Evolutionary conservation across 2,888 invertebrate species (phyloP).

Genomic region (Mimumesa dahlbomi): DNA sequence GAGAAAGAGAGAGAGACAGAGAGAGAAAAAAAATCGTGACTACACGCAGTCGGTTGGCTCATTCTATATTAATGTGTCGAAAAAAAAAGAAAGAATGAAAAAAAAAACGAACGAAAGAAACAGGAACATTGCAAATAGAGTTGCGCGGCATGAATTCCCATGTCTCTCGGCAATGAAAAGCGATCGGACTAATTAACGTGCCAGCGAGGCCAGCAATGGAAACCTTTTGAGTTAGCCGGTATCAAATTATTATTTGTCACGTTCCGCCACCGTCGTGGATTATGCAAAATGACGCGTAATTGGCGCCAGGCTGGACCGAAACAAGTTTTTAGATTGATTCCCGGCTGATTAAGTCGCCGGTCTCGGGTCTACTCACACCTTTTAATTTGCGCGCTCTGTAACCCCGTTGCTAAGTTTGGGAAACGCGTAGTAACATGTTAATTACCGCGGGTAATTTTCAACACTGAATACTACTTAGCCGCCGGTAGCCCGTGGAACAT

Average conservation of each 20-base stretch:
- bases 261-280: conserved; percentile 17
- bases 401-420: not conserved
- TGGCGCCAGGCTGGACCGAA: conserved; percentile 31
- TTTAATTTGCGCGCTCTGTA: conserved; percentile 9
- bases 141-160: conserved; percentile 22
- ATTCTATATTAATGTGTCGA: not conserved
- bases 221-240: conserved; percentile 10
- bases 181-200: conserved; percentile 38
- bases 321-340: conserved; percentile 39
- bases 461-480: no score
- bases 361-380: conserved; percentile 23
- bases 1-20: no score
- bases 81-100: not conserved
- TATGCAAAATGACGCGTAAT: conserved; percentile 41
- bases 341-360: conserved; percentile 22
- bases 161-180: conserved; percentile 20
- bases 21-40: conserved; percentile 5
- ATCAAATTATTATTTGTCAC: conserved; percentile 48
- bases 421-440: no score
- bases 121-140: conserved; percentile 9
- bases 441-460: not conserved
- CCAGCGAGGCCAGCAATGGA: conserved; percentile 2
- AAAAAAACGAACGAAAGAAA: not conserved
- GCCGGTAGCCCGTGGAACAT: no score
- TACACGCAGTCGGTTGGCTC: not conserved